Evolutionary conservation across 1,140 invertebrate genomes (phyloP).

Genomic region (Caenorhabditis brenneri): DNA sequence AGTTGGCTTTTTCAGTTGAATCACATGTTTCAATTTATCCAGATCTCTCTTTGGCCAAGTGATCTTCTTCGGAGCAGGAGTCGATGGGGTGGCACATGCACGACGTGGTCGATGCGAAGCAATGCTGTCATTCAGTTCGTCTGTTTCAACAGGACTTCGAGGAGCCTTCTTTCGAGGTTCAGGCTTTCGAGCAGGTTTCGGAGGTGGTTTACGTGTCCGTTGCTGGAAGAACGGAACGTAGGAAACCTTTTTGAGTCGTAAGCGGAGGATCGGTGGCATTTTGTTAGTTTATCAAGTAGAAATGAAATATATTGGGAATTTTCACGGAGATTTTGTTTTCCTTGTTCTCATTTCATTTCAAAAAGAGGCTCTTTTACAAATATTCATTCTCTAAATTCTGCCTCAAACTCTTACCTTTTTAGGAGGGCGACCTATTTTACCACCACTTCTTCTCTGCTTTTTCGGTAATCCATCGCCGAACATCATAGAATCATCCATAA

Average conservation of each 20-base stretch:
- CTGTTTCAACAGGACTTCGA: neutral
- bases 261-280: neutral
- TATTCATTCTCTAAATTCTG: too few species aligned
- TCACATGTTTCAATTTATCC: neutral
- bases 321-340: too few species aligned
- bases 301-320: too few species aligned
- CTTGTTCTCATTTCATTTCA: too few species aligned
- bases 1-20: neutral
- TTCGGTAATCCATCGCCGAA: neutral
- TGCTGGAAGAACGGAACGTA: neutral
- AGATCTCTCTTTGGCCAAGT: slow-evolving; percentile 13
- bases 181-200: neutral
- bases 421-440: too few species aligned
- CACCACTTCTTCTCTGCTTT: neutral
- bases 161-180: neutral
- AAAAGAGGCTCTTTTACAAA: too few species aligned
- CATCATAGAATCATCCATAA: slow-evolving; percentile 25
- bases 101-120: neutral
- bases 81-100: neutral
- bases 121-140: slow-evolving; percentile 18
- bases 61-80: neutral
- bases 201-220: neutral
- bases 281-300: neutral
- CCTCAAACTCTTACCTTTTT: neutral
- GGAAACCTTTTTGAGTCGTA: neutral